Evolutionary conservation across 2,797 vertebrate genomes (phyloP).

Genomic region (Cheirogaleus major): DNA sequence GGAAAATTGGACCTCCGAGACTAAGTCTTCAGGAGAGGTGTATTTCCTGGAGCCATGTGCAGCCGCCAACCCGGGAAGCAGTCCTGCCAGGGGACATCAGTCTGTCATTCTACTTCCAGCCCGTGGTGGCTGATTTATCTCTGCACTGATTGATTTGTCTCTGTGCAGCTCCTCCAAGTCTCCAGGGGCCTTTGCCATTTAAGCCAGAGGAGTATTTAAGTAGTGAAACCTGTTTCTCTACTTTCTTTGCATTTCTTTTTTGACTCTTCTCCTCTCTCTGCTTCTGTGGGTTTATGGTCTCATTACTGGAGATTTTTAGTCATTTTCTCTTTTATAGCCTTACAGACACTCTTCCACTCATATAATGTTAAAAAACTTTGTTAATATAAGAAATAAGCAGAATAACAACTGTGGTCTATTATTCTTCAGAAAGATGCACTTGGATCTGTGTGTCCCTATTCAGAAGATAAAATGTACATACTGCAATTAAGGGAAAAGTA

Average conservation of each 20-base stretch:
- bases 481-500: neutral
- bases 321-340: neutral
- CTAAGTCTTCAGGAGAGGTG: neutral
- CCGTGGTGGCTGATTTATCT: neutral
- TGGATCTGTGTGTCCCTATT: neutral
- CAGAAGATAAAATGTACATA: neutral
- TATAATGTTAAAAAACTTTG: neutral
- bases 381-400: neutral
- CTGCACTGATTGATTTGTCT: neutral
- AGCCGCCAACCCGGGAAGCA: neutral
- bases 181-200: neutral
- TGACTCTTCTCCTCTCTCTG: neutral
- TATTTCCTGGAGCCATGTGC: neutral
- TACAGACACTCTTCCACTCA: neutral
- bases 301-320: neutral
- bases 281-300: neutral
- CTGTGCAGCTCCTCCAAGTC: neutral
- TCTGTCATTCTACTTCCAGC: neutral
- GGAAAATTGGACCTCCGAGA: neutral
- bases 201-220: neutral
- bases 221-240: neutral
- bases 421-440: neutral
- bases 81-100: rapidly evolving
- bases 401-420: neutral
- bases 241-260: neutral